Base-by-base conservation (phyloP, 2,888 invertebrate species). In the Mythimna ferrago region DNA sequence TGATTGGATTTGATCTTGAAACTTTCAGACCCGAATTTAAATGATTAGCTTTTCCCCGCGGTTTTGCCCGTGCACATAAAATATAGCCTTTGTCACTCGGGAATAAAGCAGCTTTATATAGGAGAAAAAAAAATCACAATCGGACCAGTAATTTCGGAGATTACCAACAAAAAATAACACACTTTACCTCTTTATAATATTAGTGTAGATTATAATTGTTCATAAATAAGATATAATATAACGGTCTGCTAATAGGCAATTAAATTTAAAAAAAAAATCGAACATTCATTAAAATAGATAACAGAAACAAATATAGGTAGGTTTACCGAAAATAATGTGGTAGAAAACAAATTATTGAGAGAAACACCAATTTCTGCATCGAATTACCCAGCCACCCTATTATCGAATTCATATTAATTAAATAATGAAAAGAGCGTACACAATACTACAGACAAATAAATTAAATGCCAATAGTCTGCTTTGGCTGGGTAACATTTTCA, bases 391-490 rank as follows among this genome's bases (percentile, higher is more conserved):
- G 65, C 78, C 78, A 68, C 16, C 64, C 68, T 61, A 73, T 70
- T 82, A 68, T 64, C 66, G 75, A 68, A 73, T 66, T 65, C 68
- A 77, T 73, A 80, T 79, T 79, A 75, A 84, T 73, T 79, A 73
- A 86, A 87, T 85, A 82, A 86, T 87, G 87, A 90, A 85, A 86
- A 84, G 83, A 87, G 85, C 85, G 73, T 85, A 69, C 64, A 60
- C 88, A 85, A 87, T 86, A 85, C 90, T 81, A 85, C 91, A 92
- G 91, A 91, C 91, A 92, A 92, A 94, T 94, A 93, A 94, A 94
- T 94, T 93, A 91, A 92, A 90, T 90, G 86, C 89, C 90, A 92
- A 93, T 92, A 91, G 90, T 90, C 86, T 86, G 88, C 84, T 86
- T 83, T 86, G 82, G 81, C 84, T 81, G 82, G 88, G 81, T 87